Conservation (phyloP, 2,888 invertebrate genomes). For the Camponotus fellah region DNA sequence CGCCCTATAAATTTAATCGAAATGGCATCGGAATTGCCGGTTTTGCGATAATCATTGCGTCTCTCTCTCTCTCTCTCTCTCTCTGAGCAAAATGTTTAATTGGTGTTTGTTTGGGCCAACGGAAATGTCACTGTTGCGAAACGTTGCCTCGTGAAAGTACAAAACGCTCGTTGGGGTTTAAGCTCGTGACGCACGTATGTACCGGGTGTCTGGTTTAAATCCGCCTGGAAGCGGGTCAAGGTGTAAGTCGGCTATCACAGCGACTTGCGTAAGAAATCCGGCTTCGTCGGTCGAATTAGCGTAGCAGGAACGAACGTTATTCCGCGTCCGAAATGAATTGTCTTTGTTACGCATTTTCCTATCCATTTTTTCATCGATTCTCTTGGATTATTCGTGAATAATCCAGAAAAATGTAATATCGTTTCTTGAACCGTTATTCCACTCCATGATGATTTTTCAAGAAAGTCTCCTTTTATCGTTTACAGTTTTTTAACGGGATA, state of each 20-base stretch:
- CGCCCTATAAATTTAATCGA: slow-evolving; percentile 45
- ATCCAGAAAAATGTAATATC: neutral
- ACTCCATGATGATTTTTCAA: neutral
- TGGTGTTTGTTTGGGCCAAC: slow-evolving; percentile 57
- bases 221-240: slow-evolving; percentile 69
- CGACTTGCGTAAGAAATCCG: slow-evolving; percentile 59
- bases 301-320: slow-evolving; percentile 56
- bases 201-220: slow-evolving; percentile 63
- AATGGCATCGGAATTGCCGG: slow-evolving; percentile 30
- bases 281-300: slow-evolving; percentile 53
- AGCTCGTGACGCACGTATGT: slow-evolving; percentile 64
- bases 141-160: slow-evolving; percentile 62
- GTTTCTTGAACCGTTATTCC: neutral
- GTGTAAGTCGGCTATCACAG: slow-evolving; percentile 59
- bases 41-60: slow-evolving; percentile 44
- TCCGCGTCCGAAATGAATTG: slow-evolving; percentile 49
- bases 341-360: neutral
- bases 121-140: slow-evolving; percentile 61
- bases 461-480: neutral
- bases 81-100: slow-evolving; percentile 52
- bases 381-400: slow-evolving; percentile 14
- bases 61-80: neutral
- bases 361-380: neutral
- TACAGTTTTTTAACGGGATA: slow-evolving; percentile 8
- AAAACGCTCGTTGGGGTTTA: slow-evolving; percentile 56